Conservation (phyloP, 2,113 vertebrate genomes). For the Chionomys nivalis region DNA sequence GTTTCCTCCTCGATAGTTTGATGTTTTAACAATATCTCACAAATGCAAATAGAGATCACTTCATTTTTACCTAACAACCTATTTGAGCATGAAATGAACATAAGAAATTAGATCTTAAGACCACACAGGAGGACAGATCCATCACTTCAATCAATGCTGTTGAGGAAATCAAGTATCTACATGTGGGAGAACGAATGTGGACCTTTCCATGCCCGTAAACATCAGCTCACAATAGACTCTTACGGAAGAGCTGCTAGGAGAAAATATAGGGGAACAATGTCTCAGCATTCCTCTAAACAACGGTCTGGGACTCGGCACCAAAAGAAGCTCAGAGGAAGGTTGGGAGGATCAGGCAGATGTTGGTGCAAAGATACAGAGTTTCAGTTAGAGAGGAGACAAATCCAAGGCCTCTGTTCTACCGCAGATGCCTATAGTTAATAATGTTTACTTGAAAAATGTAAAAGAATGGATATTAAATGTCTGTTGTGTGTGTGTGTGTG, state of each 20-base stretch:
- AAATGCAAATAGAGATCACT: not conserved
- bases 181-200: not conserved
- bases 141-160: not conserved
- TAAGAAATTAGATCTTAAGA: not conserved
- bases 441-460: not conserved
- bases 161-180: not conserved
- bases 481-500: not conserved
- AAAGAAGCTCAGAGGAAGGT: not conserved
- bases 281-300: not conserved
- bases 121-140: not conserved
- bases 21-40: slow-evolving; percentile 36
- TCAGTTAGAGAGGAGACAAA: not conserved
- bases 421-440: not conserved
- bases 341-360: too few relatives aligned
- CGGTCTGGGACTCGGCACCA: not conserved
- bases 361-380: not conserved
- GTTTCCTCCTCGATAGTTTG: not conserved
- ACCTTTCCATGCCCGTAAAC: not conserved
- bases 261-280: not conserved
- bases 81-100: slow-evolving; percentile 27
- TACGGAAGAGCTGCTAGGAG: not conserved
- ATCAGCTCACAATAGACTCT: not conserved
- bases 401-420: not conserved
- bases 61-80: not conserved
- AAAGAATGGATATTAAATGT: not conserved